These are phyloP conservation scores for Drosophila pruinosa DNA, from an alignment of 1,140 invertebrate genomes.

Conservation along the genomic window DNA sequence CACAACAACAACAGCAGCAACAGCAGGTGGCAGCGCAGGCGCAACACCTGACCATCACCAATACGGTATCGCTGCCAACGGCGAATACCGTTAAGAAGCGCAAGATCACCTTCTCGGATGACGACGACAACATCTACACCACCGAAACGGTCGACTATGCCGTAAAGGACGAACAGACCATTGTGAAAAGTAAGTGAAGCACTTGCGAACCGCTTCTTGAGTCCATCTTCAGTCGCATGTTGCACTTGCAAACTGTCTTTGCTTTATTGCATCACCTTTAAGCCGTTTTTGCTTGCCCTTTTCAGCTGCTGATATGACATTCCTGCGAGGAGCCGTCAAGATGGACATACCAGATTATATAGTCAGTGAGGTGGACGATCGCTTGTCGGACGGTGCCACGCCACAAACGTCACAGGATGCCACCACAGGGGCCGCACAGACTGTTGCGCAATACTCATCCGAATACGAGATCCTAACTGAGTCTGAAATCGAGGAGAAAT, in stretches of 20 bases:
- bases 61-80: constrained; percentile 55
- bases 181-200: constrained; percentile 68
- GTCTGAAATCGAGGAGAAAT: constrained; percentile 82
- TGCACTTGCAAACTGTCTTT: not conserved
- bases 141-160: constrained; percentile 80
- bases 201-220: not conserved
- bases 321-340: constrained; percentile 74
- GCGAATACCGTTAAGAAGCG: constrained; percentile 68
- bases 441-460: constrained; percentile 76
- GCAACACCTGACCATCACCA: constrained; percentile 64
- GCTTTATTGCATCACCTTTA: not conserved
- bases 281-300: not conserved
- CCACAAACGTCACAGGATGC: constrained; percentile 77
- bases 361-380: constrained; percentile 77
- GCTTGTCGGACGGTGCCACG: constrained; percentile 67
- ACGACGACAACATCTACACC: constrained; percentile 81
- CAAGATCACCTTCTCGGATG: constrained; percentile 80
- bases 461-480: constrained; percentile 82
- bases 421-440: constrained; percentile 61
- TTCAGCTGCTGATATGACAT: constrained; percentile 78
- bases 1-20: constrained; percentile 48
- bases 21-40: constrained; percentile 54
- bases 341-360: constrained; percentile 82
- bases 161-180: constrained; percentile 77
- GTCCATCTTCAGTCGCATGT: too few relatives aligned